Evolutionary conservation across 2,888 invertebrate species (phyloP).

Genomic region (Odontomyia ornata): DNA sequence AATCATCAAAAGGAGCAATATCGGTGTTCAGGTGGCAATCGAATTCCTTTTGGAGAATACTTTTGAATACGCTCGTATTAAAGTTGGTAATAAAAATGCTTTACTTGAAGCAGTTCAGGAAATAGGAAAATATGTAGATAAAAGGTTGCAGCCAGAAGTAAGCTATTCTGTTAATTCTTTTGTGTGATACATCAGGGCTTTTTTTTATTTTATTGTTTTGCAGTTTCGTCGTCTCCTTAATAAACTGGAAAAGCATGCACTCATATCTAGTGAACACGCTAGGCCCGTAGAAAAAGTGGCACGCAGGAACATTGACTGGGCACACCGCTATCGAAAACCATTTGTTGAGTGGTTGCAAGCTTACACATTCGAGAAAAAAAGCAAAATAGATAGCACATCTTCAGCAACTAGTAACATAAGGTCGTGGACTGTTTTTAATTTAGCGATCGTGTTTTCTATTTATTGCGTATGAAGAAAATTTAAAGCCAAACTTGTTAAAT

Average conservation of each 20-base stretch:
- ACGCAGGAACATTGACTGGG: neutral
- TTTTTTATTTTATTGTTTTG: neutral
- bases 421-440: no score
- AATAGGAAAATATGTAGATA: neutral
- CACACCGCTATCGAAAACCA: neutral
- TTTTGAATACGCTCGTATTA: neutral
- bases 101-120: neutral
- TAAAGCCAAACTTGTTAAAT: no score
- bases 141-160: neutral
- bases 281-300: neutral
- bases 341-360: constrained; percentile 6
- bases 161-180: neutral
- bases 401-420: no score
- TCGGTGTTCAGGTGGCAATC: neutral
- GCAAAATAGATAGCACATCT: no score
- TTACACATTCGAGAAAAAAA: neutral
- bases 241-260: neutral
- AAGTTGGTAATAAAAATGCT: neutral
- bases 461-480: no score
- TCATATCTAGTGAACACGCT: neutral
- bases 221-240: constrained; percentile 17
- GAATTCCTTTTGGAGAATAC: constrained; percentile 7
- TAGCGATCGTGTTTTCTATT: no score
- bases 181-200: no score
- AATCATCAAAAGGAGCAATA: neutral